Percentiles rank a stretch among this genome's conserved stretches.
Evolutionary conservation across 2,888 invertebrate species (phyloP).

Genomic region (Tortricodes alternella): DNA sequence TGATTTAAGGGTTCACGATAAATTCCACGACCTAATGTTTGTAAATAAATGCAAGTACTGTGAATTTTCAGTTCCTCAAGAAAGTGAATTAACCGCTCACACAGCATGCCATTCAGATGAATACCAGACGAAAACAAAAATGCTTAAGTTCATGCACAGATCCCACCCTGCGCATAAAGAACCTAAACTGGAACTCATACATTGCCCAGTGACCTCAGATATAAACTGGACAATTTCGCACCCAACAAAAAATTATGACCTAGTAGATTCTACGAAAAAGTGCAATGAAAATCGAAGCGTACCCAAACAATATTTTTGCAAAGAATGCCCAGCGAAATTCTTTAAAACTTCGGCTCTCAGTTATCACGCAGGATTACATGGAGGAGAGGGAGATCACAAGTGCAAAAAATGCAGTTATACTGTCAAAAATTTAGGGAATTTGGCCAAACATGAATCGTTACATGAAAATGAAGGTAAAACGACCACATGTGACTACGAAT

Average conservation of each 20-base stretch:
- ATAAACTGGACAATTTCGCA: constrained; percentile 73
- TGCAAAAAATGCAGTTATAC: constrained; percentile 88
- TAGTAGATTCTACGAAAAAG: constrained; percentile 50
- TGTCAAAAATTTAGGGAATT: constrained; percentile 86
- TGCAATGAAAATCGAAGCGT: constrained; percentile 54
- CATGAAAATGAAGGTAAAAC: constrained; percentile 70
- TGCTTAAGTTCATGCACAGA: constrained; percentile 85
- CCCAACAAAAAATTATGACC: constrained; percentile 53
- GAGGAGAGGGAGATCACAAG: constrained; percentile 84
- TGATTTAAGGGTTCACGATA: constrained; percentile 88
- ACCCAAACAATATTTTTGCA: constrained; percentile 78
- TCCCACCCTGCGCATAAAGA: constrained; percentile 85
- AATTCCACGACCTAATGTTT: constrained; percentile 85
- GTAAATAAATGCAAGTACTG: constrained; percentile 89
- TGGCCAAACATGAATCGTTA: constrained; percentile 85
- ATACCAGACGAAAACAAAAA: constrained; percentile 89
- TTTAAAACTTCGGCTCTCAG: constrained; percentile 87
- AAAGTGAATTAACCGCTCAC: constrained; percentile 87
- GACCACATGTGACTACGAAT: constrained; percentile 69
- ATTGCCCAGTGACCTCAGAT: constrained; percentile 55
- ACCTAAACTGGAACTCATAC: constrained; percentile 80
- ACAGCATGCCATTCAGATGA: constrained; percentile 88
- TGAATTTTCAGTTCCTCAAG: constrained; percentile 88
- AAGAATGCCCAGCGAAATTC: constrained; percentile 88
- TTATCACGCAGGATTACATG: constrained; percentile 87